Conservation (phyloP, 2,888 invertebrate species). For the Microctonus brassicae region DNA sequence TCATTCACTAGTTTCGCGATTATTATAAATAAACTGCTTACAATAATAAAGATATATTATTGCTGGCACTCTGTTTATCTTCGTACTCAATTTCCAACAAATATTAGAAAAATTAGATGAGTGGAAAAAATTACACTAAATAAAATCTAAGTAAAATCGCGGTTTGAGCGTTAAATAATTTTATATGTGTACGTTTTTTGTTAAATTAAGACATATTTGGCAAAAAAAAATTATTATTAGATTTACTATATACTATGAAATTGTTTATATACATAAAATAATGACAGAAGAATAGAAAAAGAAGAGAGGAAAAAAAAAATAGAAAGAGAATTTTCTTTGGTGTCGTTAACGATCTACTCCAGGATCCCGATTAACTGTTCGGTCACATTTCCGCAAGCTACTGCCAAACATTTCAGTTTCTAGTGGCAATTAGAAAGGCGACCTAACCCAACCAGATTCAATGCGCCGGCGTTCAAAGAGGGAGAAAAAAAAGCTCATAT, state of each 20-base stretch:
- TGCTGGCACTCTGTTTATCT: too few species aligned
- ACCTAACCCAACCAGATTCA: constrained; percentile 38
- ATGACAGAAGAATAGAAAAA: background rate
- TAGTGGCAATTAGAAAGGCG: constrained; percentile 41
- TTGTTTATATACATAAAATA: background rate
- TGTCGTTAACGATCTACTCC: constrained; percentile 25
- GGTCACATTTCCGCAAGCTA: constrained; percentile 37
- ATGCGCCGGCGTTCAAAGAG: constrained; percentile 11
- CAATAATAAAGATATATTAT: background rate
- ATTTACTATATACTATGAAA: background rate
- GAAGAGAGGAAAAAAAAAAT: background rate
- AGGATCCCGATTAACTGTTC: constrained; percentile 35
- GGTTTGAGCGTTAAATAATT: background rate
- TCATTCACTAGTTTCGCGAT: too few species aligned
- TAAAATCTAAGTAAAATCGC: too few species aligned
- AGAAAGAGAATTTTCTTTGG: background rate
- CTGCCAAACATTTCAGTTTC: constrained; percentile 37
- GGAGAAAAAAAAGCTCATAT: background rate
- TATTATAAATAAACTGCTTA: background rate
- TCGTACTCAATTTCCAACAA: background rate
- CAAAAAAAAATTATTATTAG: background rate
- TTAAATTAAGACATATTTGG: constrained; percentile 47
- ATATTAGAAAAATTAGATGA: background rate
- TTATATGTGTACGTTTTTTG: background rate
- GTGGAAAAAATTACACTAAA: background rate